Evolutionary conservation across 2,888 invertebrate genomes (phyloP), one percentile per base, ranked within the genome.

Genomic region (Lapara coniferarum): DNA sequence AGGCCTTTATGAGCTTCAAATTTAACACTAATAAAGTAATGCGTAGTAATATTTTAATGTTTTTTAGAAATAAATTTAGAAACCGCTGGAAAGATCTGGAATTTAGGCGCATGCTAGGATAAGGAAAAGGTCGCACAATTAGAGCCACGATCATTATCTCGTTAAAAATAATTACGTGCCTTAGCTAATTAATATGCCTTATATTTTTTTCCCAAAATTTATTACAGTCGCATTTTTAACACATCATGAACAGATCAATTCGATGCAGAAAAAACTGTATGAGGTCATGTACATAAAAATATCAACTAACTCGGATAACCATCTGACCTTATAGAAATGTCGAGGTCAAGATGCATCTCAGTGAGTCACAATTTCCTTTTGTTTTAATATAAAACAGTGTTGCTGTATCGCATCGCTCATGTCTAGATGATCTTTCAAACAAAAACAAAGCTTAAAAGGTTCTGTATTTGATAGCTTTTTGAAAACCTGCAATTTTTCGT

Each of bases 271-370:
- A 76, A 69, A 71, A 72, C 69, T 66, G 63, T 67, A 72, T 78
- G 73, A 78, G 72, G 77, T 78, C 72, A 77, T 74, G 74, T 71
- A 70, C 67, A 69, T 70, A 71, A 74, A 75, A 70, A 74, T 72
- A 72, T 69, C 69, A 72, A 72, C 73, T 71, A 57, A 55, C 56
- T 69, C 25, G 59, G 70, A 63, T 72, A 74, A 56, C 44, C 66
- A 63, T 19, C 68, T 79, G 77, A 82, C 84, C 83, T 85, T 78
- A 72, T 12, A 0, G 4, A 82, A 84, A 85, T 83, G 85, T 80
- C 84, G 78, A 83, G 85, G 85, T 70, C 74, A 55, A 66, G 67
- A 70, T 73, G 72, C 71, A 73, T 55, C 68, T 56, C 63, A 67
- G 52, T 78, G 80, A 80, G 69, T 81, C 78, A 80, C 56, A 70